Evolutionary conservation across 2,113 vertebrate species (phyloP), one percentile per base, ranked within the genome.

Genomic region (Menura novaehollandiae): DNA sequence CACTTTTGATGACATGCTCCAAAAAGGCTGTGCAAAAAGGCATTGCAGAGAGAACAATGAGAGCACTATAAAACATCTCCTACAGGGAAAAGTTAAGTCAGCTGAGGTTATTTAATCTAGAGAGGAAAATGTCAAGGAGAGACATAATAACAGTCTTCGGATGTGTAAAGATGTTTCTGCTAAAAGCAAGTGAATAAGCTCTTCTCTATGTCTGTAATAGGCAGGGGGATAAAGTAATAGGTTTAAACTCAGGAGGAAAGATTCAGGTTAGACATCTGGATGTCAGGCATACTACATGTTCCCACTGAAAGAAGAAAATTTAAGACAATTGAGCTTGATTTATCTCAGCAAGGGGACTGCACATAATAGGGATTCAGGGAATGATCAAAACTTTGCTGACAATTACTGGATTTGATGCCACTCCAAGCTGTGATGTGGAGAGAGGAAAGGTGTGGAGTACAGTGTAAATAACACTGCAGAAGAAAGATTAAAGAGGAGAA

Each of bases 41-140:
- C 46, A 71, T 51, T 77, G 37, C 55, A 83, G 59, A 80, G 44
- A 85, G 44, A 93, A 77, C 88, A 94, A 28, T 85, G 63, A 88
- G 23, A 82, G 15, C 18, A 39, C 75, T 74, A 47, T 56, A 79
- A 96, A 94, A 74, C 47, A 59, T 86, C 72, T 77, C 76, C 79
- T 81, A 30, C 35, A 33, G 79, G 33, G 76, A 91, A 55, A 90
- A 94, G 72, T 90, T 92, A 88, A 86, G 59, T 86, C 85, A 91
- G 30, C 46, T 84, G 76, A 93, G 76, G 55, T 69, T 88, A 62
- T 66, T 96, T 95, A 92, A 95, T 91, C 86, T 77, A 21, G 64
- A 93, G 93, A 89, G 27, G 56, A 92, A 86, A 95, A 80, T 55
- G 46, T 83, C 94, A 94, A 94, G 75, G 74, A 90, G 63, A 88